Base-by-base conservation (phyloP, 2,888 invertebrate species). In the Adelognathus sp. region DNA sequence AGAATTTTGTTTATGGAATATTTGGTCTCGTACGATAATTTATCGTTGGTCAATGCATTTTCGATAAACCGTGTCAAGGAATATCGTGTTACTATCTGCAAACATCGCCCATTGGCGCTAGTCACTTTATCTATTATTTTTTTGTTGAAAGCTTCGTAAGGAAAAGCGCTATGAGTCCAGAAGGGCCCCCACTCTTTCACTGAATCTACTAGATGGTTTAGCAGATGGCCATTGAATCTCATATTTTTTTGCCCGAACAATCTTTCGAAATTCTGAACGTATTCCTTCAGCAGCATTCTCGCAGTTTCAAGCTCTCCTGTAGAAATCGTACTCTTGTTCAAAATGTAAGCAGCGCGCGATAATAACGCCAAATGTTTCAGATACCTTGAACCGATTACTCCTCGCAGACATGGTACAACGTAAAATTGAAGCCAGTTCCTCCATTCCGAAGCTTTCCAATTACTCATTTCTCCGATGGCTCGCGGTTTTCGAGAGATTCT, bases 381-480 rank as follows among this genome's bases (percentile, higher is more conserved):
- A 56, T 70, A 50, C 29, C 44, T 16, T 6, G 31, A 9, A 11
- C 31, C 29, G 18, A 71, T 29, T 33, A 61, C 41, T 31, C 44
- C 76, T 7, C 16, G 29, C 29, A 76, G 21, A 54, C 61, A 61
- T 11, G 14, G 16, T 31, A 52, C 6, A 9, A 54, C 44, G 16
- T 33, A 63, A 54, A 54, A 76, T 18, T 29, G 9, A 9, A 76
- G 21, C 76, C 70, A 61, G 24, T 69, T 67, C n/a, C n/a, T n/a
- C n/a, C n/a, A n/a, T n/a, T n/a, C n/a, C n/a, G n/a, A n/a, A n/a
- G n/a, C 70, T 54, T 76, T 76, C 70, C 76, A 58, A 18, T 46
- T 31, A 1, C 27, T 56, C 27, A 41, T 29, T 5, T 69, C 54
- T n/a, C 58, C 27, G 14, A 69, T 69, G 3, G 54, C 6, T 11